Conservation (phyloP, 2,113 vertebrate species). For the Burhinus bistriatus region DNA sequence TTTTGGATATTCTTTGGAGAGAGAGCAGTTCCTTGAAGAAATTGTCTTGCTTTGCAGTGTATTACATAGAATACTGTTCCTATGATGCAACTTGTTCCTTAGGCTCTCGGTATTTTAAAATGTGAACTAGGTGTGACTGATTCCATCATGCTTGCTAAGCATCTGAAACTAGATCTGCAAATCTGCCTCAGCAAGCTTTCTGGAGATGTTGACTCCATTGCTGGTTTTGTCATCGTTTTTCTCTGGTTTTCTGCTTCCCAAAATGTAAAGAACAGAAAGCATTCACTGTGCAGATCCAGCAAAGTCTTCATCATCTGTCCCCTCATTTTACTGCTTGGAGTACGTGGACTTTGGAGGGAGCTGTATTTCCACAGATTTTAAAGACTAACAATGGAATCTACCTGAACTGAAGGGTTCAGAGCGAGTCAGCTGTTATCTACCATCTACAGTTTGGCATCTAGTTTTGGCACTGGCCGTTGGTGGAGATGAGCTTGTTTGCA, state of each 20-base stretch:
- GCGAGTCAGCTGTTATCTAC: neutral
- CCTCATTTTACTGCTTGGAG: neutral
- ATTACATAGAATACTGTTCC: neutral
- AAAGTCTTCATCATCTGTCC: neutral
- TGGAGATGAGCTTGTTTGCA: neutral
- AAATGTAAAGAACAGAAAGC: neutral
- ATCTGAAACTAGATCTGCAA: neutral
- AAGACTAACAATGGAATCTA: neutral
- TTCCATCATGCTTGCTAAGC: neutral
- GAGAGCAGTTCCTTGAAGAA: neutral
- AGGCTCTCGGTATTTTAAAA: neutral
- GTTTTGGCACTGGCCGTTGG: neutral
- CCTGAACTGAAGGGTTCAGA: neutral
- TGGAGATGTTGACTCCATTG: neutral
- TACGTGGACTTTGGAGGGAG: neutral
- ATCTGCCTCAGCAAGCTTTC: neutral
- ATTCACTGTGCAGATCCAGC: neutral
- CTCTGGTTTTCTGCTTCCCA: neutral
- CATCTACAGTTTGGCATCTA: neutral
- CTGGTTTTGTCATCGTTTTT: neutral
- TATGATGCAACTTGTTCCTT: neutral
- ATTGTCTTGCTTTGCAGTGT: neutral
- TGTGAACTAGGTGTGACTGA: neutral
- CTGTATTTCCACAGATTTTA: neutral
- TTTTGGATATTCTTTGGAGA: neutral